phyloP scores from a whole-genome alignment of 1,140 invertebrate genomes.

The Trachymyrmex septentrionalis region DNA sequence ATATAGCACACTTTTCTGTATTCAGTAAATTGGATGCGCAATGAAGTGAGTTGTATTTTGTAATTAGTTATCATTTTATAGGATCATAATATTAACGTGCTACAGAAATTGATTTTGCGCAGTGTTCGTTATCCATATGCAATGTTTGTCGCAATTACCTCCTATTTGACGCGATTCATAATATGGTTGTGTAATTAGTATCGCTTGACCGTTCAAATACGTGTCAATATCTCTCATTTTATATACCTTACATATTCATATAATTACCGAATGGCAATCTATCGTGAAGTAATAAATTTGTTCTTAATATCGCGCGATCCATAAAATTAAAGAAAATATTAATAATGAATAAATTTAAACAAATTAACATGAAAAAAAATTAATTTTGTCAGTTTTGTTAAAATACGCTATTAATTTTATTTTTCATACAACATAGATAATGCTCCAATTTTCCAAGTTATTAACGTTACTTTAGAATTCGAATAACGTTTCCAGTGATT shows the following conservation, averaged over 20 bases:
- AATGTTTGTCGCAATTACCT: constrained; percentile 38
- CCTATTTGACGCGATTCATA: constrained; percentile 10
- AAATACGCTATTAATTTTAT: too few relatives aligned
- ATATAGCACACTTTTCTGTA: not conserved
- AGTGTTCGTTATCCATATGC: not conserved
- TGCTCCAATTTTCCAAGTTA: too few relatives aligned
- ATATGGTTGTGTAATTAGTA: constrained; percentile 16
- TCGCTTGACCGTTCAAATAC: constrained; percentile 16
- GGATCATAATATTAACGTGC: constrained; percentile 26
- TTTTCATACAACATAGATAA: too few relatives aligned
- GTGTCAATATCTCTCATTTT: constrained; percentile 30
- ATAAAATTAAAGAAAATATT: too few relatives aligned
- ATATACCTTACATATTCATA: not conserved
- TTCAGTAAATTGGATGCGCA: not conserved
- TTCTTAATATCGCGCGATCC: too few relatives aligned
- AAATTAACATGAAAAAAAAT: too few relatives aligned
- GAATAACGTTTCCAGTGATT: too few relatives aligned
- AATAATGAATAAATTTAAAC: too few relatives aligned
- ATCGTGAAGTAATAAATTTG: too few relatives aligned
- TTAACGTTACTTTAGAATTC: too few relatives aligned
- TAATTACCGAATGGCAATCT: too few relatives aligned
- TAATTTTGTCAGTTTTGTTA: too few relatives aligned
- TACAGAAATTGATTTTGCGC: constrained; percentile 19
- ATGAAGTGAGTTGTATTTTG: constrained; percentile 16
- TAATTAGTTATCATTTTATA: constrained; percentile 1